These are phyloP conservation scores for Rhinogobio ventralis DNA, from an alignment of 2,797 vertebrate genomes.

Conservation along the genomic window DNA sequence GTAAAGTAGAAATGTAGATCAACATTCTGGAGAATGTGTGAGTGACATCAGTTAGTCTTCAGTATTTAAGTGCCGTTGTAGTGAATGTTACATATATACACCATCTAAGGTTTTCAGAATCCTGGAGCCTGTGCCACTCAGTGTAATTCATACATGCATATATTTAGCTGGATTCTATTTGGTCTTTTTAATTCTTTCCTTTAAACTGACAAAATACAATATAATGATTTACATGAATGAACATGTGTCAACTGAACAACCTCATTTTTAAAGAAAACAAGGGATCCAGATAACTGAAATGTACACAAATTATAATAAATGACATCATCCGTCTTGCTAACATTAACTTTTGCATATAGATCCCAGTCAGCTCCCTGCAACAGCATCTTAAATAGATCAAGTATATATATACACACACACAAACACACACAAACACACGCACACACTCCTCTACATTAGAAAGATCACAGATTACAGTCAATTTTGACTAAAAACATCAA, in stretches of 20 bases:
- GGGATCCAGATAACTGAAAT: slow-evolving; percentile 11
- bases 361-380: slow-evolving; percentile 50
- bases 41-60: slow-evolving; percentile 39
- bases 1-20: slow-evolving; percentile 43
- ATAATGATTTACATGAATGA: background rate
- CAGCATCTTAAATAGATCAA: slow-evolving; percentile 51
- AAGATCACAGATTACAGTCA: slow-evolving; percentile 63
- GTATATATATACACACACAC: background rate
- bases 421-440: too few relatives aligned
- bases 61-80: slow-evolving; percentile 61
- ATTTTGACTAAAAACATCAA: slow-evolving; percentile 55
- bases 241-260: background rate
- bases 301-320: background rate
- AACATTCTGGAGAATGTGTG: slow-evolving; percentile 41
- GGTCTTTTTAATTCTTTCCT: background rate
- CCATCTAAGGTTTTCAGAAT: slow-evolving; percentile 15
- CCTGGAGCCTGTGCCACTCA: background rate
- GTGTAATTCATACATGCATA: background rate
- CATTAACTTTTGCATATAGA: slow-evolving; percentile 1
- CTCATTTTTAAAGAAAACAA: background rate
- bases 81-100: slow-evolving; percentile 8
- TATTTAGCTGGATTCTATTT: background rate
- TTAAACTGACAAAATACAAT: background rate
- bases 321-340: background rate
- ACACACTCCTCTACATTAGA: background rate